Base-by-base conservation (phyloP, 1,140 invertebrate species). In the Drosophila mojavensis region DNA sequence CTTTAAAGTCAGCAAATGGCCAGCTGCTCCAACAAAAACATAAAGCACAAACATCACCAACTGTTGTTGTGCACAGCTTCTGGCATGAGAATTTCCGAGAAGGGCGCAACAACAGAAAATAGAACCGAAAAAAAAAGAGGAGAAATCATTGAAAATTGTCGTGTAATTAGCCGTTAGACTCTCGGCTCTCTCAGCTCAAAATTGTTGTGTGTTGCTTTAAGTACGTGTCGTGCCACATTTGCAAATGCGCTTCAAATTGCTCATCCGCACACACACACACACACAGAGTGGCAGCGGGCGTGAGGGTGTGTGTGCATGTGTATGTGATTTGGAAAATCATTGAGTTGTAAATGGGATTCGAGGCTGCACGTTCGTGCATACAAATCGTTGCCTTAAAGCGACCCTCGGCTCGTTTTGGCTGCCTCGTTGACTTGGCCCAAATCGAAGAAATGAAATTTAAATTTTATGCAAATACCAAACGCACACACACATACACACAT, bases 371-470 rank as follows among this genome's bases (percentile, higher is more conserved):
- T 76, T 65, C 67, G 73, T 72, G 73, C 73, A 72, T 76, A 76
- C 73, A 76, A 76, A 76, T 76, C 68, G 73, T 55, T 71, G 67
- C 62, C 68, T 76, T 76, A 76, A 76, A 76, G 59, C 66, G 59
- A 64, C 66, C 59, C 71, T 62, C 71, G 55, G 36, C 59, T 70
- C 53, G 65, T 61, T 39, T 39, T 74, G 71, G 47, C 54, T 60
- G 64, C 54, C 54, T 67, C 51, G 33, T 61, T 68, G 58, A 68
- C 65, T 73, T 73, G 65, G 70, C 53, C 66, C 67, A 72, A 75
- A 75, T 75, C 67, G 68, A 75, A 71, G 61, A 75, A 75, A 72
- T 75, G 68, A 66, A 75, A 75, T 75, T 75, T 75, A 75, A 75
- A 75, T 75, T 75, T 75, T 75, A 75, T 75, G 73, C 73, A 75